Evolutionary conservation across 1,140 invertebrate species (phyloP).

Genomic region (Drosophila tristis): DNA sequence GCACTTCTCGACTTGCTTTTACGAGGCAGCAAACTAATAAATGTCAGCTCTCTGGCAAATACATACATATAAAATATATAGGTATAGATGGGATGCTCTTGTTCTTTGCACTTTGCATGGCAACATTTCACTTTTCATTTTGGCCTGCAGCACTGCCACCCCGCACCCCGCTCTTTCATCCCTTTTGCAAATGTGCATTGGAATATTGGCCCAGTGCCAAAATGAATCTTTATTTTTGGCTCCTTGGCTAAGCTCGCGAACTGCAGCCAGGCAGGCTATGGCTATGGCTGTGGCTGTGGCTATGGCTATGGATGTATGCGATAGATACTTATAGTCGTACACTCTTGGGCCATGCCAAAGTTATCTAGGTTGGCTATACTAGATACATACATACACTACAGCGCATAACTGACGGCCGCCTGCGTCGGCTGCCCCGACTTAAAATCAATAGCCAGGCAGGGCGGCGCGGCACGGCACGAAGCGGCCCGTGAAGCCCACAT

Average conservation of each 20-base stretch:
- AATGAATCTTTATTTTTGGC: conserved; percentile 76
- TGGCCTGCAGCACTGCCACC: conserved; percentile 14
- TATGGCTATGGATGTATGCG: conserved; percentile 18
- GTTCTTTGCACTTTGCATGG: conserved; percentile 19
- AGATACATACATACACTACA: conserved; percentile 9
- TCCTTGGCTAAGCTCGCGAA: conserved; percentile 72
- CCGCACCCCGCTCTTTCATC: conserved; percentile 2
- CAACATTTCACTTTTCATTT: conserved; percentile 62
- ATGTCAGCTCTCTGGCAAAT: conserved; percentile 60
- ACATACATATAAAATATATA: conserved; percentile 4
- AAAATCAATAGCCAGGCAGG: conserved; percentile 46
- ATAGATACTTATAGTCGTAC: conserved; percentile 19
- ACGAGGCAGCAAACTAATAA: conserved; percentile 65
- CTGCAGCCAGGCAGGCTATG: conserved; percentile 51
- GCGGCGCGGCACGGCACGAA: conserved; percentile 24
- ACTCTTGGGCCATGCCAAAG: conserved; percentile 41
- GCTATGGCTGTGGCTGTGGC: conserved; percentile 5
- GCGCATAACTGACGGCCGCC: neutral
- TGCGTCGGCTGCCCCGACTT: neutral
- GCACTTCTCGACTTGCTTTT: conserved; percentile 41
- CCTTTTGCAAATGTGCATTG: conserved; percentile 48
- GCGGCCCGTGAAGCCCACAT: conserved; percentile 20
- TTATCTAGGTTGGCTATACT: conserved; percentile 62
- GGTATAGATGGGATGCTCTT: neutral
- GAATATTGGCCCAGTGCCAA: conserved; percentile 64